Base-by-base conservation (phyloP, 1,140 invertebrate species). In the Meloidogyne hapla region DNA sequence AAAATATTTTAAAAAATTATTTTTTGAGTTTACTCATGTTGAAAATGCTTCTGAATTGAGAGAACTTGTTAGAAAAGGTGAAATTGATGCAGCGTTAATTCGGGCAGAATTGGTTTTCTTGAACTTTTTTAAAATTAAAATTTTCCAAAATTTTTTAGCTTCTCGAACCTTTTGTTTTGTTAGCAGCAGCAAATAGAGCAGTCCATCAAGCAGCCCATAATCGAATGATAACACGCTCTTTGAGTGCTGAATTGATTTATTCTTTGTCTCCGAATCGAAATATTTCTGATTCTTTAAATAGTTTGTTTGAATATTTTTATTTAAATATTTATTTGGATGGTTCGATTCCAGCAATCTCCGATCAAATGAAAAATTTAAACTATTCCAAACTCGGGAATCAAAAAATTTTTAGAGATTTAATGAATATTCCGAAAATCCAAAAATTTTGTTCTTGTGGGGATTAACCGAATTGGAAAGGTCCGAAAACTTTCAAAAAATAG, bases 121-220 rank as follows among this genome's bases (percentile, higher is more conserved):
- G 5, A 71, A n/a, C 45, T 82, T 21, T n/a, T 26, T 45, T 21
- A 13, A 71, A 40, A 25, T 12, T 33, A 9, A 77, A 23, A 80
- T 28, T 71, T 66, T 13, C 45, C 18, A 33, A 69, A 69, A 23
- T 62, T 67, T 48, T 83, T 73, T 66, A 84, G 83, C 74, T 85
- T 21, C 62, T 81, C 10, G 83, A 85, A 63, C 83, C 83, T 10
- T 85, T 86, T 74, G 74, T 85, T 40, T 73, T 85, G 21, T 74
- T 85, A 10, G 83, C 85, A 13, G 84, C 83, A 10, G 83, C 83
- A 25, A 85, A 85, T 75, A 83, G 84, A 25, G 83, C 83, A 18
- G 70, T 85, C 38, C 82, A 85, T 74, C 83, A 85, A 77, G 78
- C 83, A 6, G 84, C 83, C 61, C 83, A 85, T 71, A 85, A 85